Conservation (phyloP, 2,888 invertebrate genomes). For the Apamea crenata region DNA sequence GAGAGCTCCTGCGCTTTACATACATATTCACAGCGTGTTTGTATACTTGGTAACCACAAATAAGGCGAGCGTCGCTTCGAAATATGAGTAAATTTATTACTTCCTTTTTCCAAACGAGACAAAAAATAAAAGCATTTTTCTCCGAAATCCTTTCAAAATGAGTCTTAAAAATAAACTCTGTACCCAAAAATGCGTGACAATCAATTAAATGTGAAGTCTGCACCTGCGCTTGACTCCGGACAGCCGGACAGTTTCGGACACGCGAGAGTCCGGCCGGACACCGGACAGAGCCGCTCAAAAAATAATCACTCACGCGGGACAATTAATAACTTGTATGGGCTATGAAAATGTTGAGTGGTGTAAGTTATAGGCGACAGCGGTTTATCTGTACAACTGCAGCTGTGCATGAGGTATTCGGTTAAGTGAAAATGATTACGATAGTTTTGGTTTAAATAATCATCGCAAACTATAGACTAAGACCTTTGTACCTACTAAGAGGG, state of each 20-base stretch:
- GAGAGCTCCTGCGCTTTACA: neutral
- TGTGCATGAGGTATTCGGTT: neutral
- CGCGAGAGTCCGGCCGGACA: slow-evolving; percentile 42
- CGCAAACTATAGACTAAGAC: neutral
- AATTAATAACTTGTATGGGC: slow-evolving; percentile 67
- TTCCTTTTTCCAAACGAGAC: neutral
- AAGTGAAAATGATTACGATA: neutral
- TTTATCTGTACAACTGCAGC: neutral
- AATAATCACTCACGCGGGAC: slow-evolving; percentile 65
- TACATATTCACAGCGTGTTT: neutral
- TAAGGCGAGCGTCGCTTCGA: neutral
- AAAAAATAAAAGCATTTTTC: neutral
- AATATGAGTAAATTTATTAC: neutral
- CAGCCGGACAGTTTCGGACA: slow-evolving; percentile 39
- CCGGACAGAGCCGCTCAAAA: slow-evolving; percentile 62
- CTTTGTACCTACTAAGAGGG: neutral
- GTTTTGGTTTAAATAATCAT: neutral
- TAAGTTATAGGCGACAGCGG: slow-evolving; percentile 8
- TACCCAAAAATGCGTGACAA: slow-evolving; percentile 52
- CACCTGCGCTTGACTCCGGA: slow-evolving; percentile 64
- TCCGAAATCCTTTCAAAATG: slow-evolving; percentile 20
- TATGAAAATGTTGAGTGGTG: slow-evolving; percentile 1
- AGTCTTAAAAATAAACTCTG: slow-evolving; percentile 40
- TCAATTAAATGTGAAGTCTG: slow-evolving; percentile 58
- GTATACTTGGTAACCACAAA: neutral